Percentiles rank a stretch among this genome's conserved stretches.
phyloP scores from a whole-genome alignment of 2,113 vertebrate genomes.

The Nothocercus nigrocapillus region DNA sequence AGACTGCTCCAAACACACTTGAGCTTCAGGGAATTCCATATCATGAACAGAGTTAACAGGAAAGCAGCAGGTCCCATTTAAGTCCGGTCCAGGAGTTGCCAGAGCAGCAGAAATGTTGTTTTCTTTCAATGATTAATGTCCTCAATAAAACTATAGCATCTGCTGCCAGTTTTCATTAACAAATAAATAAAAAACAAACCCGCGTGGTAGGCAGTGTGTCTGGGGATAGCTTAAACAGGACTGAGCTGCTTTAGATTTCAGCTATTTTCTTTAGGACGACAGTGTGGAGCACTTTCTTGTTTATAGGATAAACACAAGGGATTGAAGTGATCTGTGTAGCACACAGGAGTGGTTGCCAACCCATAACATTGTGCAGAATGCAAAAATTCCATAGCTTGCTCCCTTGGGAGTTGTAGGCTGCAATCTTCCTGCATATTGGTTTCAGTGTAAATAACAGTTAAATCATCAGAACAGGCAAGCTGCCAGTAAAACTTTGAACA shows the following conservation, averaged over 20 bases:
- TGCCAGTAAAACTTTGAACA: slow-evolving; percentile 46
- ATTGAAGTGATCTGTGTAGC: slow-evolving; percentile 65
- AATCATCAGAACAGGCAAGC: slow-evolving; percentile 25
- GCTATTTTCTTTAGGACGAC: slow-evolving; percentile 77
- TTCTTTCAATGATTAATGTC: slow-evolving; percentile 65
- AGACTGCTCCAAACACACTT: background rate
- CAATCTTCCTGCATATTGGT: slow-evolving; percentile 31
- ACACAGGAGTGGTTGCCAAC: slow-evolving; percentile 66
- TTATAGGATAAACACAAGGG: slow-evolving; percentile 81
- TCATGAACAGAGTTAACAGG: background rate
- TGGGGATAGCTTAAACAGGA: slow-evolving; percentile 80
- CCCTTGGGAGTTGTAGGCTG: background rate
- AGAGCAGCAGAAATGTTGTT: slow-evolving; percentile 55
- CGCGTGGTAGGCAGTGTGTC: slow-evolving; percentile 72
- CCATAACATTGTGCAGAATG: slow-evolving; percentile 72
- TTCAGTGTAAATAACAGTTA: slow-evolving; percentile 65
- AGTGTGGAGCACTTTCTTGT: slow-evolving; percentile 77
- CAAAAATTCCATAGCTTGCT: slow-evolving; percentile 50
- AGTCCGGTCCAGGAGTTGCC: slow-evolving; percentile 32
- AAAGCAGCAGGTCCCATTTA: slow-evolving; percentile 36
- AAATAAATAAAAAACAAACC: slow-evolving; percentile 77
- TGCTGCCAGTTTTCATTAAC: slow-evolving; percentile 78
- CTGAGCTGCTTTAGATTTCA: slow-evolving; percentile 74
- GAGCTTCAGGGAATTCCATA: background rate
- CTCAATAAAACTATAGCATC: slow-evolving; percentile 47